phyloP scores from a whole-genome alignment of 2,113 vertebrate species.

The Protomyctophum bolini region DNA sequence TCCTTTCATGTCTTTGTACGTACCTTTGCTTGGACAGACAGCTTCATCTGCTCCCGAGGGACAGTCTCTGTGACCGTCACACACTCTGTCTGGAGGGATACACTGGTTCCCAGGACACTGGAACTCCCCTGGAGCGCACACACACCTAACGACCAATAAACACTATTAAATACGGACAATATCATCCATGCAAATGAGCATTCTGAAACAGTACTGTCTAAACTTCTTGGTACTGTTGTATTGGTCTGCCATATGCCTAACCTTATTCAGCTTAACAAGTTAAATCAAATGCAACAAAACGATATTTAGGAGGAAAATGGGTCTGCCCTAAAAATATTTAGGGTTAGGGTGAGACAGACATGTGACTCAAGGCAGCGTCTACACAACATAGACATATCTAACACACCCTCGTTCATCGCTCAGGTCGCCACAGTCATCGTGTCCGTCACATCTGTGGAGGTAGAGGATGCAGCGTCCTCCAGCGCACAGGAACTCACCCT shows the following conservation, averaged over 20 bases:
- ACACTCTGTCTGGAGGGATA: slow-evolving; percentile 74
- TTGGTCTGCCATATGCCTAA: no score
- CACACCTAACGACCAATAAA: slow-evolving; percentile 52
- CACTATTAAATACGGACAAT: background rate
- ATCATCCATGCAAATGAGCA: no score
- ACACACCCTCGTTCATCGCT: slow-evolving; percentile 84
- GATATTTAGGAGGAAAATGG: no score
- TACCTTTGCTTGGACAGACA: slow-evolving; percentile 82
- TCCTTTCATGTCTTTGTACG: slow-evolving; percentile 61
- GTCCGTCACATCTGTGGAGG: slow-evolving; percentile 84
- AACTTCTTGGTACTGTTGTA: no score
- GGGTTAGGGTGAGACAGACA: no score
- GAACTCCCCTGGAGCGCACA: slow-evolving; percentile 77
- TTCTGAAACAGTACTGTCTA: no score
- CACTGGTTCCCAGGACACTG: slow-evolving; percentile 83
- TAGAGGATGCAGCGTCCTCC: slow-evolving; percentile 82
- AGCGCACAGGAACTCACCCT: slow-evolving; percentile 81
- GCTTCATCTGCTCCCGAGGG: slow-evolving; percentile 81
- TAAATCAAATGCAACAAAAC: no score
- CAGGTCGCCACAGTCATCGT: slow-evolving; percentile 86
- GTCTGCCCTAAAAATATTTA: no score
- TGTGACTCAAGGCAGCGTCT: no score
- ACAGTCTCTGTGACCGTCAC: slow-evolving; percentile 84
- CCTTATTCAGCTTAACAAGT: no score
- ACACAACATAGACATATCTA: no score